These are phyloP conservation scores for Teleopsis dalmanni DNA, from an alignment of 1,140 invertebrate species.

Conservation along the genomic window DNA sequence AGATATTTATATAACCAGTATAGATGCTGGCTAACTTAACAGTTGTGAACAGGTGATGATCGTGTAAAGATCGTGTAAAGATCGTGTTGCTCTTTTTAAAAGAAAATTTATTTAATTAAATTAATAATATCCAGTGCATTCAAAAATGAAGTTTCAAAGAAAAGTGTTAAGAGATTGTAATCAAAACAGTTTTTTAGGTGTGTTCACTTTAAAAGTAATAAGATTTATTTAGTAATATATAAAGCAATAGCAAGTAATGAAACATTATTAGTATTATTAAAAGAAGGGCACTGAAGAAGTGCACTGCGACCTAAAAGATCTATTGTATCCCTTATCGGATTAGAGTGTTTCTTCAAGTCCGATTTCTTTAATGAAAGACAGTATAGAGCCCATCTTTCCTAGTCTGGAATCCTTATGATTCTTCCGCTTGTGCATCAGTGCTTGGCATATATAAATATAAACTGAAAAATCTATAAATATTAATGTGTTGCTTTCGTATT, in stretches of 20 bases:
- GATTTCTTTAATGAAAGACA: too few relatives aligned
- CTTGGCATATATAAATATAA: background rate
- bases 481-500: too few relatives aligned
- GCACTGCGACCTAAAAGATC: background rate
- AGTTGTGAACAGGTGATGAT: constrained; percentile 14
- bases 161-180: constrained; percentile 28
- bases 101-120: background rate
- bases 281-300: background rate
- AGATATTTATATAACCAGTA: constrained; percentile 14
- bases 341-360: too few relatives aligned
- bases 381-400: too few relatives aligned
- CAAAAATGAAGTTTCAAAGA: constrained; percentile 31
- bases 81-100: background rate
- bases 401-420: too few relatives aligned
- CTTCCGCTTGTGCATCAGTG: too few relatives aligned
- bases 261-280: too few relatives aligned
- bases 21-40: constrained; percentile 4
- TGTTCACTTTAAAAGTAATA: background rate
- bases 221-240: background rate
- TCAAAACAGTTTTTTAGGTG: constrained; percentile 4
- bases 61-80: background rate
- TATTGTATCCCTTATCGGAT: too few relatives aligned
- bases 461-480: background rate
- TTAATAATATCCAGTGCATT: background rate
- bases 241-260: background rate